Base-by-base conservation (phyloP, 2,888 invertebrate species). In the Polyommatus icarus region DNA sequence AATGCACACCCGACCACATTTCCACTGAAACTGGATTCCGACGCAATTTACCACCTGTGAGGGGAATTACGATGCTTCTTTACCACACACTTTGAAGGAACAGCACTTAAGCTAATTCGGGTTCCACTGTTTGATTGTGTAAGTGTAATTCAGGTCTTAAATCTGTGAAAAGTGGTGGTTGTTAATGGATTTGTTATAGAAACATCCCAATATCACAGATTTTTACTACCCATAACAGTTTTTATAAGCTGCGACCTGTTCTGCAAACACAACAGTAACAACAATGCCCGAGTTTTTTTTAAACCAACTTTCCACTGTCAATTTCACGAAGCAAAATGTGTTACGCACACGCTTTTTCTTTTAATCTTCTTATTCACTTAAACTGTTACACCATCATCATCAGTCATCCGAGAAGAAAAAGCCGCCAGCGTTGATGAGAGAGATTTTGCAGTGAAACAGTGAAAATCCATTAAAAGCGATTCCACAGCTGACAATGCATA, bases 301-400 rank as follows among this genome's bases (percentile, higher is more conserved):
- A 20, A 40, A 20, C 72, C 72, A 20, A 72, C 72, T 72, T 72
- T 72, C 72, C 40, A 20, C 72, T 40, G 72, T 72, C 40, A 72
- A 36, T 40, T 72, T 72, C 72, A 72, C 40, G 40, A n/a, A 40
- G 36, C 40, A 72, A 67, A 67, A 67, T 67, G 67, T 32, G 72
- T 72, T 72, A 40, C 40, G 72, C 72, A 72, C 40, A 72, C 72
- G 72, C 72, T 40, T 36, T 72, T 72, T 72, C 36, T 72, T 72
- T 72, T 67, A 67, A 67, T 67, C 29, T 61, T 61, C 61, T 24
- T 61, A 61, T 24, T 24, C 61, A 61, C 20, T 61, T 29, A 67
- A 67, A 67, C 29, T 67, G 29, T 67, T 67, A 67, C 67, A 67
- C 67, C 67, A 67, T 67, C 67, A 61, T 61, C 61, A 67, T 67